Evolutionary conservation across 2,888 invertebrate species (phyloP).

Genomic region (Diplazon laetatorius): DNA sequence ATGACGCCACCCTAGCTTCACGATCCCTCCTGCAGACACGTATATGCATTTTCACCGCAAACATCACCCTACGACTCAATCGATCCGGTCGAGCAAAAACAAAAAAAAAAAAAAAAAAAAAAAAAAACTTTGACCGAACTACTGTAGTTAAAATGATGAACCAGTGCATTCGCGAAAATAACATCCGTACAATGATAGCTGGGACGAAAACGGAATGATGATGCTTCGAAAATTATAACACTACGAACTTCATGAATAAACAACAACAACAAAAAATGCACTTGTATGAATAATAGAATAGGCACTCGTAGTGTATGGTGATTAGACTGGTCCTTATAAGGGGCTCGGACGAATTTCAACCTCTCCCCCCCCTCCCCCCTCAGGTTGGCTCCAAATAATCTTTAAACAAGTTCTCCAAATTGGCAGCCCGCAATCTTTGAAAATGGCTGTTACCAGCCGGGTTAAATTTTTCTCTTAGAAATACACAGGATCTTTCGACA

Average conservation of each 20-base stretch:
- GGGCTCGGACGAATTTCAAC: no score
- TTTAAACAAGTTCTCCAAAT: no score
- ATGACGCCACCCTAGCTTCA: neutral
- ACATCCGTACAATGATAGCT: neutral
- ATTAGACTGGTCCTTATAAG: no score
- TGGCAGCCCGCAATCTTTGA: no score
- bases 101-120: neutral
- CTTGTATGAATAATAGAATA: slow-evolving; percentile 42
- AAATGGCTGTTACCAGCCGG: no score
- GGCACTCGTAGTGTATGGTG: slow-evolving; percentile 54
- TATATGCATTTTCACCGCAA: slow-evolving; percentile 9
- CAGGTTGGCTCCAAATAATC: no score
- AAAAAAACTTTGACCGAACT: no score
- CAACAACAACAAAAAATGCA: slow-evolving; percentile 28
- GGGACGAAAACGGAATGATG: neutral
- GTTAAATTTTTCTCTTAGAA: no score
- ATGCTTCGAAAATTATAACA: slow-evolving; percentile 23
- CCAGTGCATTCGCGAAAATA: slow-evolving; percentile 38
- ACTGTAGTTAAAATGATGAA: neutral
- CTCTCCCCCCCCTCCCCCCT: no score
- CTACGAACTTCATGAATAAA: slow-evolving; percentile 34
- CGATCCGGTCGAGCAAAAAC: neutral
- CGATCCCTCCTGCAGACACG: neutral
- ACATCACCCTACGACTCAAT: neutral
- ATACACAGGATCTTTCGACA: no score